Conservation (phyloP, 2,888 invertebrate species). For the Thalpophila matura region DNA sequence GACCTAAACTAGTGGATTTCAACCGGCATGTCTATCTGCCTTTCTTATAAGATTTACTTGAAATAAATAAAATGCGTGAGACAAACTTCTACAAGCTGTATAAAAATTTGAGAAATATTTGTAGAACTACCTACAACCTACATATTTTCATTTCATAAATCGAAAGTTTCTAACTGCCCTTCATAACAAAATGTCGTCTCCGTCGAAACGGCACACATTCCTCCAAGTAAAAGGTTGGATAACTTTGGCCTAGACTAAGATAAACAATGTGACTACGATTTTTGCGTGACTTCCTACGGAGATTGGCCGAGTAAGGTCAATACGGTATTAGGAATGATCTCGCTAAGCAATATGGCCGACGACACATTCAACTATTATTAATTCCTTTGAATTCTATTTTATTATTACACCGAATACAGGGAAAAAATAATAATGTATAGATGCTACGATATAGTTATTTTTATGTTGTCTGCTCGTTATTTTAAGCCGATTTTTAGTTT, state of each 20-base stretch:
- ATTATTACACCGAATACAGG: background rate
- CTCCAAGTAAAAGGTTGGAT: slow-evolving; percentile 27
- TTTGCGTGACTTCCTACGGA: slow-evolving; percentile 59
- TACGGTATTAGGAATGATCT: slow-evolving; percentile 42
- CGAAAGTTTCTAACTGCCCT: background rate
- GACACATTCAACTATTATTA: too few relatives aligned
- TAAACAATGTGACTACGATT: slow-evolving; percentile 38
- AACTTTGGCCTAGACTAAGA: slow-evolving; percentile 17
- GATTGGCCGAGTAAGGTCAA: slow-evolving; percentile 55
- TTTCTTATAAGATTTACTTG: background rate
- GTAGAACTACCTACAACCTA: too few relatives aligned
- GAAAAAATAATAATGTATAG: background rate
- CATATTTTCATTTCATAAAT: background rate
- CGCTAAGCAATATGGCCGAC: slow-evolving; percentile 28
- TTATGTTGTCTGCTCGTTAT: background rate
- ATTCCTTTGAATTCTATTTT: slow-evolving; percentile 1
- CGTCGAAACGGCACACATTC: background rate
- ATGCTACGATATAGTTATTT: background rate
- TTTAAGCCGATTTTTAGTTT: background rate
- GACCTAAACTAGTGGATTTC: background rate
- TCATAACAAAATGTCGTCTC: background rate
- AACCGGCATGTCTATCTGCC: background rate
- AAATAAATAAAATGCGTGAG: background rate
- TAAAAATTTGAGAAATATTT: background rate
- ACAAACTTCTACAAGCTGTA: too few relatives aligned